Conservation (phyloP, 2,888 invertebrate species). For the Conus canariensis region DNA sequence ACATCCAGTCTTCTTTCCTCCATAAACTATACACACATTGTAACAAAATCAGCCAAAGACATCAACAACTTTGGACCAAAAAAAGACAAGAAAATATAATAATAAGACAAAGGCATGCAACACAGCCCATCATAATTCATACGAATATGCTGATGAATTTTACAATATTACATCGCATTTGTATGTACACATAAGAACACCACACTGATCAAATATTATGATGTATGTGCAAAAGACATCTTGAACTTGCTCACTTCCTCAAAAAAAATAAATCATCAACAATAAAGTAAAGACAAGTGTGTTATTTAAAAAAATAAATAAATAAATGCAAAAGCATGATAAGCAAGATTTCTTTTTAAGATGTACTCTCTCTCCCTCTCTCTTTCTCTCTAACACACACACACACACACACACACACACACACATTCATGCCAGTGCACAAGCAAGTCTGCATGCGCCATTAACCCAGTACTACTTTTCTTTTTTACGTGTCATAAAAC, state of each 20-base stretch:
- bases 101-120: background rate
- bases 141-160: conserved; percentile 1
- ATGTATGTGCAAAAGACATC: background rate
- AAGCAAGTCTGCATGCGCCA: background rate
- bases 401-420: background rate
- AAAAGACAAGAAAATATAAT: background rate
- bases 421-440: background rate
- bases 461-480: too few relatives aligned
- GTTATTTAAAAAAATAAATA: background rate
- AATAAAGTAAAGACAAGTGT: background rate
- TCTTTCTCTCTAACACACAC: background rate
- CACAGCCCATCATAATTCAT: background rate
- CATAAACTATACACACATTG: background rate
- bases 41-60: background rate
- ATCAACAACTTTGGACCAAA: background rate
- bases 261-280: background rate
- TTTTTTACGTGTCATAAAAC: too few relatives aligned
- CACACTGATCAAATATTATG: background rate
- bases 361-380: background rate
- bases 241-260: background rate
- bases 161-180: background rate
- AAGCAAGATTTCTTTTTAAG: background rate
- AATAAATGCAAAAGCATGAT: background rate
- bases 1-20: background rate
- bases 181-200: background rate